Evolutionary conservation across 2,797 vertebrate genomes (phyloP).

Genomic region (Bufotes viridis): DNA sequence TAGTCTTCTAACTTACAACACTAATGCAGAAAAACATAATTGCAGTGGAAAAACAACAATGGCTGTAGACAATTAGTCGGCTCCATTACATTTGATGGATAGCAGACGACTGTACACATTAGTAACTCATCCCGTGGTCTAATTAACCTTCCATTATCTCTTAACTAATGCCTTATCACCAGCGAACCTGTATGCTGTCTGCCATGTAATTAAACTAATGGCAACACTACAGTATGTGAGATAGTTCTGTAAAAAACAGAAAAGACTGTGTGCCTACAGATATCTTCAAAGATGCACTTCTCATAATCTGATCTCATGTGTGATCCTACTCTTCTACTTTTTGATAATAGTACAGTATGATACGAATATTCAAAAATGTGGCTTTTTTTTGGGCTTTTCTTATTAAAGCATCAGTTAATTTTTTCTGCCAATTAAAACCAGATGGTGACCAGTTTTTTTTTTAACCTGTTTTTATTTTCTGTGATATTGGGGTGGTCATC

Average conservation of each 20-base stretch:
- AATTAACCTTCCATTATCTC: constrained; percentile 47
- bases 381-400: too few species aligned
- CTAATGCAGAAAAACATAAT: not conserved
- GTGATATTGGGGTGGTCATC: too few species aligned
- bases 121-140: constrained; percentile 27
- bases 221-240: not conserved
- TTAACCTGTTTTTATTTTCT: too few species aligned
- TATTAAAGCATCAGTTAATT: too few species aligned
- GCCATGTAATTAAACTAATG: constrained; percentile 32
- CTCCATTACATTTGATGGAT: not conserved
- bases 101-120: constrained; percentile 27
- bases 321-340: not conserved
- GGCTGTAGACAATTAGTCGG: not conserved
- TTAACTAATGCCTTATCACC: constrained; percentile 5
- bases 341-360: not conserved
- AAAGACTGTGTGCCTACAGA: not conserved
- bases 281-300: not conserved
- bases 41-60: not conserved
- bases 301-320: too few species aligned
- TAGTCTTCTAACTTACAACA: not conserved
- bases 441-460: too few species aligned
- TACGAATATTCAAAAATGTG: too few species aligned
- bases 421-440: too few species aligned
- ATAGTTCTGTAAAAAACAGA: not conserved
- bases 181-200: constrained; percentile 31